phyloP scores from a whole-genome alignment of 2,888 invertebrate species.

The Melipona beecheii region DNA sequence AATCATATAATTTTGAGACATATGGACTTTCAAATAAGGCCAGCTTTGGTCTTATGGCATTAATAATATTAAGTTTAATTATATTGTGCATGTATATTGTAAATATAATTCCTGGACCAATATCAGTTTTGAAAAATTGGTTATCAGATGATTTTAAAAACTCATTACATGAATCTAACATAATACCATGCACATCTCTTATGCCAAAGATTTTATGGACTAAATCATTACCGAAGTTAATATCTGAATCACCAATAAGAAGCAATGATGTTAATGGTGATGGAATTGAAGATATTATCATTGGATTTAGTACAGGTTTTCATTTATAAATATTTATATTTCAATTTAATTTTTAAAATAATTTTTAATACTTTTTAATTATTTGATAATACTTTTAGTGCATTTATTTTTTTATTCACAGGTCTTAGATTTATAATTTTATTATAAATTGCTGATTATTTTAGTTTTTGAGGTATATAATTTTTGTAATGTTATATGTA shows the following conservation, averaged over 20 bases:
- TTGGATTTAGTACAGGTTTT: slow-evolving; percentile 91
- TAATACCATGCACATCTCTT: slow-evolving; percentile 87
- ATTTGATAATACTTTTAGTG: slow-evolving; percentile 27
- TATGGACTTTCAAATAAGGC: slow-evolving; percentile 86
- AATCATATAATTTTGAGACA: slow-evolving; percentile 84
- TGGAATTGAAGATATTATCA: slow-evolving; percentile 89
- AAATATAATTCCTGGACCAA: slow-evolving; percentile 88
- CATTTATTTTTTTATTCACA: slow-evolving; percentile 50
- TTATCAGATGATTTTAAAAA: slow-evolving; percentile 80
- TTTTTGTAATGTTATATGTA: slow-evolving; percentile 7
- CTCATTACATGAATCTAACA: slow-evolving; percentile 73
- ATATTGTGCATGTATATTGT: slow-evolving; percentile 87
- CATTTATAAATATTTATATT: slow-evolving; percentile 23
- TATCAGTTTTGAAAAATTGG: slow-evolving; percentile 87
- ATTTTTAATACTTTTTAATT: not conserved
- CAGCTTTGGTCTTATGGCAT: slow-evolving; percentile 87
- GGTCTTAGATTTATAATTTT: slow-evolving; percentile 66
- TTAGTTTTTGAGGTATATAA: slow-evolving; percentile 33
- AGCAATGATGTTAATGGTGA: slow-evolving; percentile 90
- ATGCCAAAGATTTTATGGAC: slow-evolving; percentile 88
- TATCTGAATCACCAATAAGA: slow-evolving; percentile 90
- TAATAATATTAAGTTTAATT: slow-evolving; percentile 87
- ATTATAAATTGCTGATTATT: slow-evolving; percentile 47
- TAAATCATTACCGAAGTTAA: slow-evolving; percentile 88
- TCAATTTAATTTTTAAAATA: slow-evolving; percentile 3